phyloP scores from a whole-genome alignment of 2,888 invertebrate species.

The Epinotia demarniana region DNA sequence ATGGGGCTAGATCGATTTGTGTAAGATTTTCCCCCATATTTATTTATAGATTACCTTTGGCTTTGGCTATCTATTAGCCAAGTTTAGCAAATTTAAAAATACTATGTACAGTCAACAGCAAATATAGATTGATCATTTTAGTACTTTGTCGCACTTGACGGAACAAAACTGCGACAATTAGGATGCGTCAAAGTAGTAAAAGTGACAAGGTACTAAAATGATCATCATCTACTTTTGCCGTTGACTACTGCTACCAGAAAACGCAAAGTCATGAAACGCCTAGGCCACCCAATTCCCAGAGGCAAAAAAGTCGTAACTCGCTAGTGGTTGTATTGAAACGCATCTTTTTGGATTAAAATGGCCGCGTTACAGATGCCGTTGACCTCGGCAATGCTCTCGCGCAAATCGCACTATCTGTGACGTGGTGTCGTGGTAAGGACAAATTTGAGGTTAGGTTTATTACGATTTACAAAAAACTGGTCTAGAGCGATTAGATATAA shows the following conservation, averaged over 20 bases:
- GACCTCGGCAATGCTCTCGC: slow-evolving; percentile 39
- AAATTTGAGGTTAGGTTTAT: slow-evolving; percentile 31
- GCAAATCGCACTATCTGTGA: slow-evolving; percentile 33
- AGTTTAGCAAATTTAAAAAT: slow-evolving; percentile 28
- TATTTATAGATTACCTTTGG: background rate
- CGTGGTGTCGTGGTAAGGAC: slow-evolving; percentile 20
- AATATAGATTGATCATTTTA: too few species aligned
- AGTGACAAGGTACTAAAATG: too few species aligned
- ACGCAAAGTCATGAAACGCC: slow-evolving; percentile 29
- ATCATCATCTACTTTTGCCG: too few species aligned
- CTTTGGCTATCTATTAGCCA: slow-evolving; percentile 27
- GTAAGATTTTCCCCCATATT: background rate
- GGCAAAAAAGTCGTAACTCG: background rate
- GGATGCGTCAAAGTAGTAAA: too few species aligned
- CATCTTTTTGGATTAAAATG: slow-evolving; percentile 1
- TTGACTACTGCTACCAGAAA: slow-evolving; percentile 2
- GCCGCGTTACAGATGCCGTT: slow-evolving; percentile 12
- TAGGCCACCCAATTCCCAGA: slow-evolving; percentile 7
- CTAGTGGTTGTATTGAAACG: background rate
- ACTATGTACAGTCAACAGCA: background rate
- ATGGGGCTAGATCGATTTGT: too few species aligned
- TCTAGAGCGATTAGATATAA: background rate
- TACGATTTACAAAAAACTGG: slow-evolving; percentile 9
- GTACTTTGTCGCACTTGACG: too few species aligned
- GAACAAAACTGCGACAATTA: too few species aligned